phyloP scores from a whole-genome alignment of 2,797 vertebrate genomes.

The Xiphophorus birchmanni region DNA sequence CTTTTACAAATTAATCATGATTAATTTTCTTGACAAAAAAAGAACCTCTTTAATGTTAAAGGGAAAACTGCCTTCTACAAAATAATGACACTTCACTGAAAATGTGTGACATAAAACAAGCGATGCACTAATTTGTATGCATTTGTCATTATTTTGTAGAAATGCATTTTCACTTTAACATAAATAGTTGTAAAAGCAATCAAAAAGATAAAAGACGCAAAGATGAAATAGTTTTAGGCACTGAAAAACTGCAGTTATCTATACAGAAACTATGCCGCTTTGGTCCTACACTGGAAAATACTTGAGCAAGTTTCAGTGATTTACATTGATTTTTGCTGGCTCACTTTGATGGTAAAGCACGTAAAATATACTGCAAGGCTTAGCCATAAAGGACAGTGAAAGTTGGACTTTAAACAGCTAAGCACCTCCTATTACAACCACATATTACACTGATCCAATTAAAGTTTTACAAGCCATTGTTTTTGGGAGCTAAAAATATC shows the following conservation, averaged over 20 bases:
- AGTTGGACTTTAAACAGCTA: conserved; percentile 17
- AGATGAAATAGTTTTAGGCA: neutral
- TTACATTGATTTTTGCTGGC: conserved; percentile 19
- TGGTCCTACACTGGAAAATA: conserved; percentile 14
- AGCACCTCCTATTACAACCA: conserved; percentile 17
- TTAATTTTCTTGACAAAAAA: no score
- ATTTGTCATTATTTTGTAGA: no score
- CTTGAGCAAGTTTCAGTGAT: conserved; percentile 10
- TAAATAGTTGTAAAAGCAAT: no score
- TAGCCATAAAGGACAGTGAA: neutral
- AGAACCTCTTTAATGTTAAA: no score
- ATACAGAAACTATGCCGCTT: conserved; percentile 9
- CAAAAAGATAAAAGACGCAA: neutral
- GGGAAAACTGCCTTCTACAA: neutral
- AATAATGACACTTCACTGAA: no score
- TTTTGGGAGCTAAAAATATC: conserved; percentile 21
- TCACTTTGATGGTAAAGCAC: conserved; percentile 18
- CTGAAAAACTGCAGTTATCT: conserved; percentile 15
- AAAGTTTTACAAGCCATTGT: conserved; percentile 14
- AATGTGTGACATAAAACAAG: no score
- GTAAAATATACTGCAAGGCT: conserved; percentile 12
- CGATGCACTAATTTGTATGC: no score
- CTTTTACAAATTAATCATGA: no score
- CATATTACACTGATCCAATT: conserved; percentile 28
- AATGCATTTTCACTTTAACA: no score